Evolutionary conservation across 2,797 vertebrate genomes (phyloP).

Genomic region (Brachyalestes nurse): DNA sequence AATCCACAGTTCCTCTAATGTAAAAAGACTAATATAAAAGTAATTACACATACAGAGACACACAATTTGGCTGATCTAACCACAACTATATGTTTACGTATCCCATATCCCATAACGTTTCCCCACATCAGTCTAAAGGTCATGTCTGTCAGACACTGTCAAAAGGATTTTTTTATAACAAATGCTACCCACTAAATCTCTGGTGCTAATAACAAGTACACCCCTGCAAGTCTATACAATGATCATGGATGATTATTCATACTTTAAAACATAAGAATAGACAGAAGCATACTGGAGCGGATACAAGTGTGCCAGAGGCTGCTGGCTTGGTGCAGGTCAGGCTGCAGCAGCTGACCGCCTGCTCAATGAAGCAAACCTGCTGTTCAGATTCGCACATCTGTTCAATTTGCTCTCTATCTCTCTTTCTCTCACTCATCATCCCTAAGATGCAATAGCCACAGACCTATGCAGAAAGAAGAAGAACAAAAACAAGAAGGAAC

Average conservation of each 20-base stretch:
- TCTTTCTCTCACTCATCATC: background rate
- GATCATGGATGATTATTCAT: slow-evolving; percentile 35
- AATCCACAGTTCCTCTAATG: slow-evolving; percentile 3
- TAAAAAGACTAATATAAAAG: slow-evolving; percentile 7
- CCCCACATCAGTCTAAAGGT: background rate
- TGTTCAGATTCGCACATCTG: slow-evolving; percentile 20
- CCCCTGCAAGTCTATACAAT: slow-evolving; percentile 4
- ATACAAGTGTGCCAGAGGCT: slow-evolving; percentile 19
- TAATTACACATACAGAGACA: slow-evolving; percentile 20
- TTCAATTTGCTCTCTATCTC: background rate
- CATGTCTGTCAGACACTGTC: slow-evolving; percentile 19
- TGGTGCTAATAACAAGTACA: slow-evolving; percentile 32
- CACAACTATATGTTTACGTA: background rate
- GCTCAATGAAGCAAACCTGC: slow-evolving; percentile 14
- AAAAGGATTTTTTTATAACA: slow-evolving; percentile 25
- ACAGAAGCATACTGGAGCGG: background rate
- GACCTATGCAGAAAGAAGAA: slow-evolving; percentile 11
- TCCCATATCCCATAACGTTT: background rate
- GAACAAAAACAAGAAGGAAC: background rate
- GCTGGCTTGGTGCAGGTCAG: slow-evolving; percentile 11
- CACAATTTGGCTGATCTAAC: slow-evolving; percentile 1
- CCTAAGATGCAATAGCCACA: background rate
- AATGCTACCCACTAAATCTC: slow-evolving; percentile 12
- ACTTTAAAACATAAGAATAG: background rate
- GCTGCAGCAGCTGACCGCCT: slow-evolving; percentile 1